phyloP scores from a whole-genome alignment of 2,113 vertebrate species.

The Sinocyclocheilus rhinocerous region DNA sequence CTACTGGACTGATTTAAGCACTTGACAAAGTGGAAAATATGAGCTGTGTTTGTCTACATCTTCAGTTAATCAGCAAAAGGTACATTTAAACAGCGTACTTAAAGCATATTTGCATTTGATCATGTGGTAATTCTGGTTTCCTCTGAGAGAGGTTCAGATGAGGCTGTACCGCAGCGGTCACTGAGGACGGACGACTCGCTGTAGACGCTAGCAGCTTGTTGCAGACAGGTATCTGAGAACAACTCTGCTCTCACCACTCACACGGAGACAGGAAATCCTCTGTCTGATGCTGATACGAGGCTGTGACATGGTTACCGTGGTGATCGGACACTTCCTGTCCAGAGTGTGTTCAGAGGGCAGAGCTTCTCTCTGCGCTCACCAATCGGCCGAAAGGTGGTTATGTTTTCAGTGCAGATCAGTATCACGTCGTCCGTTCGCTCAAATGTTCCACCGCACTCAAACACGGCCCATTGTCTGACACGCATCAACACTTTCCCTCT shows the following conservation, averaged over 20 bases:
- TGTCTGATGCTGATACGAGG: constrained; percentile 71
- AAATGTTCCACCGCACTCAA: constrained; percentile 8
- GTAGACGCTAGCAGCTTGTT: not conserved
- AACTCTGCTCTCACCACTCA: constrained; percentile 46
- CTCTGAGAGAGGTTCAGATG: not conserved
- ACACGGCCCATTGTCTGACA: not conserved
- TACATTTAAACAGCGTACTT: not conserved
- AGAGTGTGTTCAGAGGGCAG: not conserved
- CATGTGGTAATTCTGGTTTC: not conserved
- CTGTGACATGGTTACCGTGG: constrained; percentile 38
- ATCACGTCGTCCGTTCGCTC: not conserved
- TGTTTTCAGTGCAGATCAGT: constrained; percentile 14
- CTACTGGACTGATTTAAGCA: not conserved
- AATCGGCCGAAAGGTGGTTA: not conserved
- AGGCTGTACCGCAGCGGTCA: not conserved
- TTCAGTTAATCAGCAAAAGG: not conserved
- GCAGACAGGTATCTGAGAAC: not conserved
- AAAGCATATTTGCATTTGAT: not conserved
- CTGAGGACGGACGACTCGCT: not conserved
- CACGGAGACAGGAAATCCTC: constrained; percentile 77
- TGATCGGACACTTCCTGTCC: constrained; percentile 59
- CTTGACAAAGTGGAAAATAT: not conserved
- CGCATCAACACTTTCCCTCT: not conserved
- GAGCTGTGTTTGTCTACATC: not conserved
- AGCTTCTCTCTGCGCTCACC: not conserved